Percentiles rank a stretch among this genome's conserved stretches.
phyloP scores from a whole-genome alignment of 2,888 invertebrate species.

The Hirtodrosophila alboralis region DNA sequence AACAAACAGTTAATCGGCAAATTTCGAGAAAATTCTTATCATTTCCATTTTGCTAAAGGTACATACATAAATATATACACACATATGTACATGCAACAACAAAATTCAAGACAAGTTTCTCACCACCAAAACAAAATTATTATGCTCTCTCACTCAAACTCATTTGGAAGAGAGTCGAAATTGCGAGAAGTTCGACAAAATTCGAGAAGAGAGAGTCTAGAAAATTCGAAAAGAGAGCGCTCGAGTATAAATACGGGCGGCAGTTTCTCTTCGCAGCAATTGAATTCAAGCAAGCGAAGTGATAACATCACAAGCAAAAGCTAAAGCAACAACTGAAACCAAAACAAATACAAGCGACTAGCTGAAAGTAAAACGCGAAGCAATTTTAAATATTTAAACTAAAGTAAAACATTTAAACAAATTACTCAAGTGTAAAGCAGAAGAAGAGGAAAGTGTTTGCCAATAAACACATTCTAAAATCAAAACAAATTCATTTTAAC shows the following conservation, averaged over 20 bases:
- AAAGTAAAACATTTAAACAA: not conserved
- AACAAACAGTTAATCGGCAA: not conserved
- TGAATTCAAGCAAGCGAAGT: conserved; percentile 61
- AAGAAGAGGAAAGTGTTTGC: not conserved
- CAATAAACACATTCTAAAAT: too few relatives aligned
- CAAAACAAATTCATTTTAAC: too few relatives aligned
- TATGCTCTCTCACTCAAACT: conserved; percentile 15
- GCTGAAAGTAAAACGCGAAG: conserved; percentile 36
- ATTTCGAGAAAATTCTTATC: conserved; percentile 30
- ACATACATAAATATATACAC: not conserved
- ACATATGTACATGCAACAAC: conserved; percentile 80
- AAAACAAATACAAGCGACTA: conserved; percentile 39
- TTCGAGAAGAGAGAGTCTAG: conserved; percentile 49
- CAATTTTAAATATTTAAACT: not conserved
- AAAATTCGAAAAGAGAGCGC: conserved; percentile 51
- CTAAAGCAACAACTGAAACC: too few relatives aligned
- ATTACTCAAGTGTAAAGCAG: too few relatives aligned
- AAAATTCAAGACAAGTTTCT: not conserved
- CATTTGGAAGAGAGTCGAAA: conserved; percentile 3
- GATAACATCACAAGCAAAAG: conserved; percentile 40
- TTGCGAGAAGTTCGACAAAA: conserved; percentile 15
- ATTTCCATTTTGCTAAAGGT: not conserved
- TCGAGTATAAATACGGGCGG: conserved; percentile 58
- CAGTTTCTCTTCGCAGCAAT: conserved; percentile 46
- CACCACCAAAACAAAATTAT: not conserved